These are phyloP conservation scores for Hylyphantes graminicola DNA, from an alignment of 1,140 invertebrate species.

Conservation along the genomic window DNA sequence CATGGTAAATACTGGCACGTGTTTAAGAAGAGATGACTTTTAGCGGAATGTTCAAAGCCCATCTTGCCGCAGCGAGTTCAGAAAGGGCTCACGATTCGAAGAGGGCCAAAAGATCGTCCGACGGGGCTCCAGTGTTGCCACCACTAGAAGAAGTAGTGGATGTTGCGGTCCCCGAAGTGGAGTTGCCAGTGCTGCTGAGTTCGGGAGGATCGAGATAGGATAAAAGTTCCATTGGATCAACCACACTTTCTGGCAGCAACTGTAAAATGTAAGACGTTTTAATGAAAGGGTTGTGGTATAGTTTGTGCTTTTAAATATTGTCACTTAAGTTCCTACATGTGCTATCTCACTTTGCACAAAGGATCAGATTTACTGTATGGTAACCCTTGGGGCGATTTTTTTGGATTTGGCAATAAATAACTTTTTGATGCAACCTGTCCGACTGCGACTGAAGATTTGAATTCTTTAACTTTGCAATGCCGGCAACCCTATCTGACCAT, in stretches of 20 bases:
- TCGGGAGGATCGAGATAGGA: constrained; percentile 92
- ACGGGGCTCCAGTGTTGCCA: constrained; percentile 69
- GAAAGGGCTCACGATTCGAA: constrained; percentile 58
- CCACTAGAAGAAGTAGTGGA: constrained; percentile 41
- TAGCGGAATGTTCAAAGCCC: constrained; percentile 16
- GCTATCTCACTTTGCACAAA: too few relatives aligned
- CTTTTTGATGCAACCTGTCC: too few relatives aligned
- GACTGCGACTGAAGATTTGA: too few relatives aligned
- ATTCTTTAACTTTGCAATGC: too few relatives aligned
- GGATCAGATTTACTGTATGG: too few relatives aligned
- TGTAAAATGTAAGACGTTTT: constrained; percentile 68
- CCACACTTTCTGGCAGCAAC: constrained; percentile 86
- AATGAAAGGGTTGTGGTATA: too few relatives aligned
- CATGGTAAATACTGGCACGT: constrained; percentile 52
- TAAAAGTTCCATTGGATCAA: constrained; percentile 91
- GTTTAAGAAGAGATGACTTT: constrained; percentile 45
- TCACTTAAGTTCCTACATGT: too few relatives aligned
- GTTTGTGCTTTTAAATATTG: too few relatives aligned
- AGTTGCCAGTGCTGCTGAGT: constrained; percentile 76
- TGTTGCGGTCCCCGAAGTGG: constrained; percentile 72
- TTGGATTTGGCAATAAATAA: too few relatives aligned
- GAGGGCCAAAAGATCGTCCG: constrained; percentile 54
- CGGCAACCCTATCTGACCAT: too few relatives aligned
- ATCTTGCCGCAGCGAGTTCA: constrained; percentile 9
- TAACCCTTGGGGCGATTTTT: too few relatives aligned